Percentiles rank a stretch among this genome's conserved stretches.
Evolutionary conservation across 2,797 vertebrate species (phyloP).

Genomic region (Aldrovandia affinis): DNA sequence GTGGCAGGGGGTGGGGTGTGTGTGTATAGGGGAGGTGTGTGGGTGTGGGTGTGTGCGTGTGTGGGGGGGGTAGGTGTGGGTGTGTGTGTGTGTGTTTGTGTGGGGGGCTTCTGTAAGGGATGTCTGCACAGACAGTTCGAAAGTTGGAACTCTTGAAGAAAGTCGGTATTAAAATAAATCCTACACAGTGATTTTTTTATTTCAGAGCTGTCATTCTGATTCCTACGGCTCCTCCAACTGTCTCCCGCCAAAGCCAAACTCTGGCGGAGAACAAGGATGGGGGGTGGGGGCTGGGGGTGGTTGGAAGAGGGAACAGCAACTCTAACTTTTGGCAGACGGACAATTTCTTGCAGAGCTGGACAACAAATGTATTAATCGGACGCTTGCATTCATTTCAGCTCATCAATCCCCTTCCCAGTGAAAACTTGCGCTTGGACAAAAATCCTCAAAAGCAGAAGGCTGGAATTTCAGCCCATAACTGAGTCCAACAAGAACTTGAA

Average conservation of each 20-base stretch:
- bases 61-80: constrained; percentile 32
- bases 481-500: not conserved
- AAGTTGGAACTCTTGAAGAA: constrained; percentile 36
- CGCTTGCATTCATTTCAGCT: not conserved
- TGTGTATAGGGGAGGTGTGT: too few relatives aligned
- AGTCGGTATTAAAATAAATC: constrained; percentile 53
- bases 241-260: not conserved
- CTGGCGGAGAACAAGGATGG: too few relatives aligned
- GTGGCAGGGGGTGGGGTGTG: constrained; percentile 11
- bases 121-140: constrained; percentile 58
- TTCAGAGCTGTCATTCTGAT: constrained; percentile 32
- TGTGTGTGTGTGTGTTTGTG: constrained; percentile 23
- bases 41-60: constrained; percentile 26
- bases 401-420: not conserved
- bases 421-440: not conserved
- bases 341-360: not conserved
- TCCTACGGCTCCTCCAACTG: not conserved
- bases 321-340: not conserved
- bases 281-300: not conserved
- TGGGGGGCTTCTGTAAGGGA: constrained; percentile 60
- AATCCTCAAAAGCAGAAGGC: not conserved
- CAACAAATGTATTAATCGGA: constrained; percentile 17
- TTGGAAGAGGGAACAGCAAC: not conserved
- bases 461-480: not conserved
- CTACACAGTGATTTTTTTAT: constrained; percentile 44